These are phyloP conservation scores for Ctenopoma multispine DNA, from an alignment of 2,797 vertebrate genomes.

Conservation along the genomic window DNA sequence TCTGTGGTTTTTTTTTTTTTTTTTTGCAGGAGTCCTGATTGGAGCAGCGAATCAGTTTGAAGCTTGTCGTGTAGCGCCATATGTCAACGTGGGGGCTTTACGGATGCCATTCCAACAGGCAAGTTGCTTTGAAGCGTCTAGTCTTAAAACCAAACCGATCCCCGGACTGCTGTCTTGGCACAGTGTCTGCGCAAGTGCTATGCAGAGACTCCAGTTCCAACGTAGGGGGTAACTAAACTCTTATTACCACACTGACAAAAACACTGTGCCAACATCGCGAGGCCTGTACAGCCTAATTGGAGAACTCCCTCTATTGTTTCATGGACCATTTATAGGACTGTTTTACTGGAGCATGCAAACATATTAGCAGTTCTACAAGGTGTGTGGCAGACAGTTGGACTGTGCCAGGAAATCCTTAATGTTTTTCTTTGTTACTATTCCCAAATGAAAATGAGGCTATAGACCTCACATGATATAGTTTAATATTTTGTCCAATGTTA, in stretches of 20 bases:
- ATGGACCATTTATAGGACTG: conserved; percentile 13
- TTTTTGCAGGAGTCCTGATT: conserved; percentile 92
- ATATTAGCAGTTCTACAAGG: conserved; percentile 2
- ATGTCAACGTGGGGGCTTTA: conserved; percentile 97
- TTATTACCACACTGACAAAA: conserved; percentile 65
- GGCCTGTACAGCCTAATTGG: conserved; percentile 55
- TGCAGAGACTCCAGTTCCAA: conserved; percentile 66
- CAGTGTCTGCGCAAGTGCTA: conserved; percentile 62
- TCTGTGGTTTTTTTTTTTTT: conserved; percentile 39
- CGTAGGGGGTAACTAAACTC: conserved; percentile 66
- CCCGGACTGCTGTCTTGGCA: conserved; percentile 78
- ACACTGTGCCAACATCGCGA: conserved; percentile 58
- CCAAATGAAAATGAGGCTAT: neutral
- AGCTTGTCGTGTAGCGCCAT: conserved; percentile 97
- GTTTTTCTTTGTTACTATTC: neutral
- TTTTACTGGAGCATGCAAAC: conserved; percentile 29
- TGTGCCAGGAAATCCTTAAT: neutral
- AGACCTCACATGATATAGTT: neutral
- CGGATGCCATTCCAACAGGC: conserved; percentile 99
- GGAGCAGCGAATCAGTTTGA: conserved; percentile 98
- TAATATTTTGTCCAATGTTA: neutral
- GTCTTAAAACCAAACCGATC: conserved; percentile 75
- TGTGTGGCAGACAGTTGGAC: neutral
- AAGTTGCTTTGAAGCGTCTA: conserved; percentile 85
- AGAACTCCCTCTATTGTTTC: conserved; percentile 49